A percentile compares a stretch with the other conserved stretches of the same genome.
Conservation (phyloP, 2,888 invertebrate genomes). For the Dromius quadrimaculatus region DNA sequence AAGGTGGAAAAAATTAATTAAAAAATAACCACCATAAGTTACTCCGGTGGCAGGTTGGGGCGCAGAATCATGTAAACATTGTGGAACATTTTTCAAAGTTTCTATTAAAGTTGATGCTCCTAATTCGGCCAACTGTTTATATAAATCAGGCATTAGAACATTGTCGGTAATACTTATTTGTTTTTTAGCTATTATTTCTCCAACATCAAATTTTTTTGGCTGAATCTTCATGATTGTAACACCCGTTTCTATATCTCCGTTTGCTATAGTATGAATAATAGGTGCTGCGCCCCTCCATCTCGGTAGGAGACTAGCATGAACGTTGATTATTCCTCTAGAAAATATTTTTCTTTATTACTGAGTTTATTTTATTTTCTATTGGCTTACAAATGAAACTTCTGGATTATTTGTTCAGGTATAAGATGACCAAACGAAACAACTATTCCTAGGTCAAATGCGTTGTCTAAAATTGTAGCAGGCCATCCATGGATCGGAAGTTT, state of each 20-base stretch:
- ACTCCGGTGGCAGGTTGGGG: conserved; percentile 74
- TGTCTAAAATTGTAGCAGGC: conserved; percentile 69
- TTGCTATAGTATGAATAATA: conserved; percentile 85
- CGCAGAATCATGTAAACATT: conserved; percentile 70
- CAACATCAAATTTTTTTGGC: conserved; percentile 85
- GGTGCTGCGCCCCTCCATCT: conserved; percentile 95
- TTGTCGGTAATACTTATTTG: conserved; percentile 70
- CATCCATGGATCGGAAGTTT: conserved; percentile 75
- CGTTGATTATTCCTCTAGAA: conserved; percentile 90
- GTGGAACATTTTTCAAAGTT: conserved; percentile 72
- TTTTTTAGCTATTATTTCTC: conserved; percentile 75
- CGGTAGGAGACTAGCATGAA: conserved; percentile 92
- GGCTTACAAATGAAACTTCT: conserved; percentile 85
- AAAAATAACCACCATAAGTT: conserved; percentile 75
- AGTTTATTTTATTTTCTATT: conserved; percentile 6
- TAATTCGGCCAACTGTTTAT: conserved; percentile 73
- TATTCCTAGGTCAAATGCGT: conserved; percentile 84
- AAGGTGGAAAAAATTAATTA: conserved; percentile 31
- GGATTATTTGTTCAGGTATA: conserved; percentile 81
- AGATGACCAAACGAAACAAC: conserved; percentile 95
- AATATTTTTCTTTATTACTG: conserved; percentile 44
- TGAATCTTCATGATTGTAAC: conserved; percentile 89
- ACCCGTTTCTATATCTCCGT: conserved; percentile 85
- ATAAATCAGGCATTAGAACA: conserved; percentile 76
- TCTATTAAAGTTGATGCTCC: conserved; percentile 78